Base-by-base conservation (phyloP, 2,113 vertebrate species). In the Puma concolor region DNA sequence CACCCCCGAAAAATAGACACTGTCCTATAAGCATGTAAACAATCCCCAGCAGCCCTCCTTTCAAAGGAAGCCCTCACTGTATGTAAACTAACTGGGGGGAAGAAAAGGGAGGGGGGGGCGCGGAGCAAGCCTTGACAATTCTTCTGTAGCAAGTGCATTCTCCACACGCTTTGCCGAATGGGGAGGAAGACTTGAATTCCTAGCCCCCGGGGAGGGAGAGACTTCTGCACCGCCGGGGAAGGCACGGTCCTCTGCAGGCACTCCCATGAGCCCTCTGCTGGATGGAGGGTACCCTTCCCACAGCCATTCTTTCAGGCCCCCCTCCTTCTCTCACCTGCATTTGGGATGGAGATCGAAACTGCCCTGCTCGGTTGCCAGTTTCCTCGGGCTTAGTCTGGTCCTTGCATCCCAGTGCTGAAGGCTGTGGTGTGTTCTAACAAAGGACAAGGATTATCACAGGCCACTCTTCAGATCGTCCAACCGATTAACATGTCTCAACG, bases 271-370 rank as follows among this genome's bases (percentile, higher is more conserved):
- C 38, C 85, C 67, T 1, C 33, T 38, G 50, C 76, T 60, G 69
- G 38, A 77, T 0, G 54, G 33, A 66, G 38, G 31, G 63, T 21
- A 0, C 72, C 77, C 31, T 66, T 67, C 33, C 31, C 38, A 52
- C 36, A 33, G 31, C 63, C 25, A 1, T 33, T 15, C 57, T n/a
- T 23, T 31, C 54, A 19, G 5, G 21, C 15, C 91, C 13, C 15
- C n/a, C 72, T 41, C 23, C 52, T 69, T 80, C 48, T 77, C 97
- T 97, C 96, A 97, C 97, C 96, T 96, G 98, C 9, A 11, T 74
- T 72, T 69, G 95, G 38, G 83, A 60, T 19, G 11, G 91, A 93
- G 44, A 2, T 48, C 57, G 63, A 74, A 27, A n/a, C 67, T 44
- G 92, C 85, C 85, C 23, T 4, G 79, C 80, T 60, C 2, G 16